A percentile compares a stretch with the other conserved stretches of the same genome.
These are phyloP conservation scores for Passerina amoena DNA, from an alignment of 2,113 vertebrate species.

Conservation along the genomic window DNA sequence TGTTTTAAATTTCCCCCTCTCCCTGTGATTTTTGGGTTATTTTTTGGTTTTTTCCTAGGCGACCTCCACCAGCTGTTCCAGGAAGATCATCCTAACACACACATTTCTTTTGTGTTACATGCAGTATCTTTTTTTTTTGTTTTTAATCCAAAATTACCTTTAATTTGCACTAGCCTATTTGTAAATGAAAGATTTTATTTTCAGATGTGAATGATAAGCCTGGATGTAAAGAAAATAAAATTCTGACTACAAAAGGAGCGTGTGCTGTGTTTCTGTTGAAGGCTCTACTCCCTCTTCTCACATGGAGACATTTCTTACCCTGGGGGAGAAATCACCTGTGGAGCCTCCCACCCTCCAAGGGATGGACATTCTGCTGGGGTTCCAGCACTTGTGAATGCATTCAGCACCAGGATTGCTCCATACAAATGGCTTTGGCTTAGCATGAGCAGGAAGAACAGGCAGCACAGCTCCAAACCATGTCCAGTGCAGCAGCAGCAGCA, in stretches of 20 bases:
- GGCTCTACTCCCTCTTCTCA: background rate
- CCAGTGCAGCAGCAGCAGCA: background rate
- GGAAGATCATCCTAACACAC: conserved; percentile 69
- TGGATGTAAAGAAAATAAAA: conserved; percentile 69
- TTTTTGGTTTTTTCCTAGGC: conserved; percentile 73
- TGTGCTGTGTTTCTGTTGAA: background rate
- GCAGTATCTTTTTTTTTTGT: background rate
- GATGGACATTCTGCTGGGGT: background rate
- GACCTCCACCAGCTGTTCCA: conserved; percentile 71
- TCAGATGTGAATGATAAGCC: conserved; percentile 48
- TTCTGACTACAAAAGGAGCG: conserved; percentile 27
- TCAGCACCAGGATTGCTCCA: background rate
- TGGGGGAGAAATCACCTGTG: background rate
- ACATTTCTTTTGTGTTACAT: conserved; percentile 37
- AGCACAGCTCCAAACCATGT: background rate
- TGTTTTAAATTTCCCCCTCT: background rate
- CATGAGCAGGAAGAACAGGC: background rate
- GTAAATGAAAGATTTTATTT: conserved; percentile 75
- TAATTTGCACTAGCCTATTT: conserved; percentile 62
- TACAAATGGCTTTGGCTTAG: background rate
- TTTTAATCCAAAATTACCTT: conserved; percentile 4
- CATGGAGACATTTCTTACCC: background rate
- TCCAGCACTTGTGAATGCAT: background rate
- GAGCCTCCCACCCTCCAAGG: background rate
- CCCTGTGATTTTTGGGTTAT: conserved; percentile 48